These are phyloP conservation scores for Cheilosia impressa DNA, from an alignment of 2,888 invertebrate species.

Conservation along the genomic window DNA sequence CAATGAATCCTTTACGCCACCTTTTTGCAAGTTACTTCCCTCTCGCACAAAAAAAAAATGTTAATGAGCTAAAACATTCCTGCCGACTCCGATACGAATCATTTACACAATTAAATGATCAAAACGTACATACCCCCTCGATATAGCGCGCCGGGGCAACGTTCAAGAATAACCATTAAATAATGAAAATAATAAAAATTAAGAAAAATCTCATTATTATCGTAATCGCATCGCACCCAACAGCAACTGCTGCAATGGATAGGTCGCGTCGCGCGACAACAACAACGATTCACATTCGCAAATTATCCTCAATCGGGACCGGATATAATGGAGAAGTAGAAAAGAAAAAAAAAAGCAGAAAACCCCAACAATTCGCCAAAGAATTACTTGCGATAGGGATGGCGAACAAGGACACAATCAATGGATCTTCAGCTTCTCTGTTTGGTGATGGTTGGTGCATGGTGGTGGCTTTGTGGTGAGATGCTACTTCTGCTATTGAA, in stretches of 20 bases:
- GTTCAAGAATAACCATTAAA: constrained; percentile 56
- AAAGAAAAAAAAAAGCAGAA: background rate
- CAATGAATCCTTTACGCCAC: no score
- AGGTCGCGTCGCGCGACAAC: constrained; percentile 39
- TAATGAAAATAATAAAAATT: constrained; percentile 73
- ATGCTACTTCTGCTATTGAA: constrained; percentile 47
- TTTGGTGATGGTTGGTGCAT: background rate
- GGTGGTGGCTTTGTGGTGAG: background rate
- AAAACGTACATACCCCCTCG: constrained; percentile 7
- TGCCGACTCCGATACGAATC: constrained; percentile 55
- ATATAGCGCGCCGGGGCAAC: background rate
- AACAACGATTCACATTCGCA: constrained; percentile 67
- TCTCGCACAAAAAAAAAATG: constrained; percentile 23
- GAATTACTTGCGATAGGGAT: constrained; percentile 63
- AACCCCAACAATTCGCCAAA: constrained; percentile 48
- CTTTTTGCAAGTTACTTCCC: no score
- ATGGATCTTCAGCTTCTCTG: constrained; percentile 48
- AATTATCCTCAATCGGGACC: constrained; percentile 67
- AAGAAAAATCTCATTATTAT: constrained; percentile 73
- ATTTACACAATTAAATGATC: constrained; percentile 58
- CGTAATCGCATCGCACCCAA: constrained; percentile 70
- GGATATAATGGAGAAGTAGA: constrained; percentile 39
- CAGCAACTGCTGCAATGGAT: constrained; percentile 10
- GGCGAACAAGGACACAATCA: constrained; percentile 61
- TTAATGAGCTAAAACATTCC: constrained; percentile 69